phyloP scores from a whole-genome alignment of 2,888 invertebrate genomes.

The Synanthedon tipuliformis region DNA sequence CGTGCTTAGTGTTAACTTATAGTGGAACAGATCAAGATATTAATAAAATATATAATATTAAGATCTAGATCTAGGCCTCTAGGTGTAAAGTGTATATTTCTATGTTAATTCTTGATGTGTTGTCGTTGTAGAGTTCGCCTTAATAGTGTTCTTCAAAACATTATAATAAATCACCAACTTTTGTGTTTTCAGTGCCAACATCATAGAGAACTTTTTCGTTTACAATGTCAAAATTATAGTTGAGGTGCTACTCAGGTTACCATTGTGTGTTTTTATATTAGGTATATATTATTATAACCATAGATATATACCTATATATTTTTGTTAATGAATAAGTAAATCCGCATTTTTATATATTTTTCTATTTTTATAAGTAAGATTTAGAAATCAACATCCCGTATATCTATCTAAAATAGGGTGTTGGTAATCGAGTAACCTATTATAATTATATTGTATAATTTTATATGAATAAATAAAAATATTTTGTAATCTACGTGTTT shows the following conservation, averaged over 20 bases:
- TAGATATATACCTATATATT: conserved; percentile 25
- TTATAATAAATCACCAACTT: no score
- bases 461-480: conserved; percentile 56
- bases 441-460: conserved; percentile 34
- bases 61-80: no score
- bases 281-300: conserved; percentile 19
- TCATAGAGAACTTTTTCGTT: no score
- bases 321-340: conserved; percentile 2
- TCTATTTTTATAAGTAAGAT: background rate
- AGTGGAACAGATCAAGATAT: no score
- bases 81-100: no score
- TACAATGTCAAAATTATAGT: conserved; percentile 3
- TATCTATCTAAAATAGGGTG: conserved; percentile 52
- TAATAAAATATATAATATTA: no score
- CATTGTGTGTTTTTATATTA: conserved; percentile 33
- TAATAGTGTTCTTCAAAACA: no score
- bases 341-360: conserved; percentile 1
- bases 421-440: conserved; percentile 62
- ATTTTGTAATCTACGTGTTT: conserved; percentile 28
- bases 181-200: no score
- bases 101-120: no score
- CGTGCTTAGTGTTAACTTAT: no score
- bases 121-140: no score
- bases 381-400: conserved; percentile 43
- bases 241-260: conserved; percentile 58